Evolutionary conservation across 92 coral and sea anemone species (phyloP).

Genomic region (Paramuricea clavata): DNA sequence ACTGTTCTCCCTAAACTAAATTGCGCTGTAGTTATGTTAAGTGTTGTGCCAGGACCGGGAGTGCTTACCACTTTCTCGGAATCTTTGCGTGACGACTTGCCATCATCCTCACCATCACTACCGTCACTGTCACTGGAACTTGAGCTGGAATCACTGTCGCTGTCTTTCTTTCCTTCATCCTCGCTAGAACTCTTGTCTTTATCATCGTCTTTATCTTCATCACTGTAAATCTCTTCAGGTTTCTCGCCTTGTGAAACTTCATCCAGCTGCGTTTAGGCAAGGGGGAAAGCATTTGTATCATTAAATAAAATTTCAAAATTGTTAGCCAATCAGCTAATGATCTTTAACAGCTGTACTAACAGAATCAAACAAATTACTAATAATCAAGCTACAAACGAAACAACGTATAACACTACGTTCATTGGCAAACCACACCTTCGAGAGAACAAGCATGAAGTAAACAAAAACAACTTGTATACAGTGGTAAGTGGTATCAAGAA

Average conservation of each 20-base stretch:
- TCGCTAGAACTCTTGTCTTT: conserved; percentile 1
- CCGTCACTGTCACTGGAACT: conserved; percentile 42
- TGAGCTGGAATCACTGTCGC: conserved; percentile 31
- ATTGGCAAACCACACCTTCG: too few relatives aligned
- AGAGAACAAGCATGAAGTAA: too few relatives aligned
- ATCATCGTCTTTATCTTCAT: neutral
- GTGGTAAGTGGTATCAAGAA: too few relatives aligned
- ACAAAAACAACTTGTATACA: too few relatives aligned
- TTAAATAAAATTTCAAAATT: too few relatives aligned
- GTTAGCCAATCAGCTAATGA: too few relatives aligned
- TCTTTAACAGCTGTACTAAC: too few relatives aligned
- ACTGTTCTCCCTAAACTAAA: neutral
- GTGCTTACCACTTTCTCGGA: neutral
- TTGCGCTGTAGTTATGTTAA: too few relatives aligned
- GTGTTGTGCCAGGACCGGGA: too few relatives aligned
- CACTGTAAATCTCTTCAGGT: conserved; percentile 5
- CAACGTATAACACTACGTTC: too few relatives aligned
- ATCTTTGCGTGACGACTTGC: neutral
- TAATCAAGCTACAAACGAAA: too few relatives aligned
- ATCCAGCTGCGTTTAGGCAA: neutral
- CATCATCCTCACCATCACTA: conserved; percentile 37
- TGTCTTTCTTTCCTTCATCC: neutral
- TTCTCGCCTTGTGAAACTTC: neutral
- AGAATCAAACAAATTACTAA: too few relatives aligned
- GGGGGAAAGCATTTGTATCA: neutral